Conservation (phyloP, 2,797 vertebrate genomes). For the Apodemus agrarius region DNA sequence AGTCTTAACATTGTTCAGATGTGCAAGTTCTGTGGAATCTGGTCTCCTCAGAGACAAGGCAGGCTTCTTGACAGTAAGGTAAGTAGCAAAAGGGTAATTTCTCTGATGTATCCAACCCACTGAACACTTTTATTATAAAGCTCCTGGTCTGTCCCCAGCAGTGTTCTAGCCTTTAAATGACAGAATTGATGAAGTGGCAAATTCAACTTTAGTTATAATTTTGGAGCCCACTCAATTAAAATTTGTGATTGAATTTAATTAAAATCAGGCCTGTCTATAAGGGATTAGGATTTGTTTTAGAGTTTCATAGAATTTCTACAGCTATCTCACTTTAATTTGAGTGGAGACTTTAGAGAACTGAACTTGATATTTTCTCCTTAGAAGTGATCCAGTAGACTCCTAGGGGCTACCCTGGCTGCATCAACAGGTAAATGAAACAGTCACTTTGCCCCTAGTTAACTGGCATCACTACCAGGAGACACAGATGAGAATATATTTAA, state of each 20-base stretch:
- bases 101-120: not conserved
- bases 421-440: not conserved
- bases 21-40: not conserved
- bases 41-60: not conserved
- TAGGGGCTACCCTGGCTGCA: not conserved
- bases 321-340: constrained; percentile 36
- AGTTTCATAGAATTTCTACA: not conserved
- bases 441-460: not conserved
- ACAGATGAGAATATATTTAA: not conserved
- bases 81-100: not conserved
- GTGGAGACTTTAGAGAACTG: constrained; percentile 34
- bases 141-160: not conserved
- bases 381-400: not conserved
- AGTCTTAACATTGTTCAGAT: not conserved
- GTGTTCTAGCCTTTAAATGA: constrained; percentile 28
- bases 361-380: not conserved
- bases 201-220: constrained; percentile 59
- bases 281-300: constrained; percentile 40
- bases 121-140: not conserved
- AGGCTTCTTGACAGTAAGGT: not conserved
- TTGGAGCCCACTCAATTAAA: constrained; percentile 61
- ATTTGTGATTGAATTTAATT: constrained; percentile 70
- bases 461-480: not conserved
- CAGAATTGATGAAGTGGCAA: constrained; percentile 50
- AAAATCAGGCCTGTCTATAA: constrained; percentile 41